phyloP scores from a whole-genome alignment of 2,888 invertebrate genomes.

The Iphiclides podalirius region DNA sequence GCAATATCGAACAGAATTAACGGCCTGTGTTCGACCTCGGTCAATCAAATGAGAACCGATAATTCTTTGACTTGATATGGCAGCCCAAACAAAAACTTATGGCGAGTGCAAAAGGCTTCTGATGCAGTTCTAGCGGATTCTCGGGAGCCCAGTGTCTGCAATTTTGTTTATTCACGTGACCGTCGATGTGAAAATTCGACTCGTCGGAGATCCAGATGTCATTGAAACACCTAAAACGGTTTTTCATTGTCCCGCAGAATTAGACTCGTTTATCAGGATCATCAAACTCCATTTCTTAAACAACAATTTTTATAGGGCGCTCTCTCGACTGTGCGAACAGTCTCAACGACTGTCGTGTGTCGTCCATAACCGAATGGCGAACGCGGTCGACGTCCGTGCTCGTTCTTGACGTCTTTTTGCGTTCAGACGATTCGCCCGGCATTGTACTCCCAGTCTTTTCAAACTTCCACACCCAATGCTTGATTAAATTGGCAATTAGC shows the following conservation, averaged over 20 bases:
- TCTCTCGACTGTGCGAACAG: background rate
- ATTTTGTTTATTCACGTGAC: conserved; percentile 28
- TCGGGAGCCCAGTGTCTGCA: conserved; percentile 23
- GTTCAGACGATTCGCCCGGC: conserved; percentile 16
- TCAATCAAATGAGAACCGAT: conserved; percentile 31
- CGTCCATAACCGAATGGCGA: conserved; percentile 30
- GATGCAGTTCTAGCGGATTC: conserved; percentile 24
- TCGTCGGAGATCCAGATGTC: conserved; percentile 28
- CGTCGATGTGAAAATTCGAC: conserved; percentile 30
- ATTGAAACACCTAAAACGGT: conserved; percentile 11
- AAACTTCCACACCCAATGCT: conserved; percentile 30
- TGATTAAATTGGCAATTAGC: conserved; percentile 32
- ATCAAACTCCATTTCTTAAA: conserved; percentile 25
- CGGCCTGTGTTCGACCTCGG: conserved; percentile 26
- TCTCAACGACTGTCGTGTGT: conserved; percentile 20
- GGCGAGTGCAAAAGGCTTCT: conserved; percentile 1
- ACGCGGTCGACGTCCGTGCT: conserved; percentile 31
- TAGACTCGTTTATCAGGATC: conserved; percentile 32
- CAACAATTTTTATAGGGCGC: background rate
- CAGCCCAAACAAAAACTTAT: background rate
- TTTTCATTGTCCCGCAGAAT: conserved; percentile 33
- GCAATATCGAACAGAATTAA: conserved; percentile 27
- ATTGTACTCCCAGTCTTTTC: conserved; percentile 33
- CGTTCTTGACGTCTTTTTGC: conserved; percentile 34
- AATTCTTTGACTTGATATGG: conserved; percentile 20